Evolutionary conservation across 2,888 invertebrate genomes (phyloP), one percentile per base, ranked within the genome.

Genomic region (Spilosoma lubricipeda): DNA sequence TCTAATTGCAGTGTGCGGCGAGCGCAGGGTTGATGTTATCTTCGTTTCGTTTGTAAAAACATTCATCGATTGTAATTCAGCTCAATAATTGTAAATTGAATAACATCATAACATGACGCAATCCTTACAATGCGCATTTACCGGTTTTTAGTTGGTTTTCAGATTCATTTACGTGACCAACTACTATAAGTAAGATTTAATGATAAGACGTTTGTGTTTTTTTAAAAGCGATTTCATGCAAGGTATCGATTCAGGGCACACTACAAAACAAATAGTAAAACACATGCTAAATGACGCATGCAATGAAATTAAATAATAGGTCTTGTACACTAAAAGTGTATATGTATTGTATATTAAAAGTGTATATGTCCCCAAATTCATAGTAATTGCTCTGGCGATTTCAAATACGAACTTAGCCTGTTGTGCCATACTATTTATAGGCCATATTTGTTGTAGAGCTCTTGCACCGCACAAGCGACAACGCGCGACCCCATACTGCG

Each of bases 11-110:
- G 81, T 78, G 80, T 77, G 79, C 77, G 84, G 82, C 78, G 83
- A 77, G 80, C 82, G 83, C 79, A 82, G 81, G 86, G 87, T 85
- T 85, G 89, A 90, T 90, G 77, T 86, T 91, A 91, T 91, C 91
- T 83, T 78, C 70, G 75, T 64, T 79, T 68, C 80, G 84, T 79
- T 89, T 91, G 91, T 92, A 92, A 90, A 91, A 90, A 89, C 90
- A 90, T 90, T 84, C 88, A 84, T 70, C 73, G 36, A 30, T 65
- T 39, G 63, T 30, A 63, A 42, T 33, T n/a, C 75, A 71, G 48
- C 77, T 68, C 68, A n/a, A 39, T 39, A 36, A 39, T 66, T 30
- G 18, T 63, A 30, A 15, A 63, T 30, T 30, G 27, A 15, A 18
- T 63, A 30, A 30, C 63, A 30, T 30, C 13, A 18, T 30, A 27